These are phyloP conservation scores for Eristalinus aeneus DNA, from an alignment of 2,888 invertebrate species.

Conservation along the genomic window DNA sequence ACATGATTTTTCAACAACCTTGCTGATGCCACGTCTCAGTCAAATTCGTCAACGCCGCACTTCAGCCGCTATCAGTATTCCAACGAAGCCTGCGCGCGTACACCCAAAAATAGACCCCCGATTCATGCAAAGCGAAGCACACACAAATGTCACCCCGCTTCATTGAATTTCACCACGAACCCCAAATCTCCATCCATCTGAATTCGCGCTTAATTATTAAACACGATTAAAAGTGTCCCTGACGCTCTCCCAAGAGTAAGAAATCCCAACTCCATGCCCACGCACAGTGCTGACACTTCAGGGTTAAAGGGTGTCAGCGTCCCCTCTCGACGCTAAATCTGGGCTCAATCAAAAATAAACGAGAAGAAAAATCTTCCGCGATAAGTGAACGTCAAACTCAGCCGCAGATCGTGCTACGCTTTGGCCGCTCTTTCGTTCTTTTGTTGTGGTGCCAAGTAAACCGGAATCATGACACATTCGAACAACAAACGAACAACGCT, in stretches of 20 bases:
- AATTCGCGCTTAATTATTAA: background rate
- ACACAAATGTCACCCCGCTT: background rate
- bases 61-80: background rate
- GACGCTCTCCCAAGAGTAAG: background rate
- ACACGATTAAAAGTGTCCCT: background rate
- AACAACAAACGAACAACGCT: background rate
- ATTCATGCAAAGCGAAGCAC: background rate
- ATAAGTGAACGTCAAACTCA: constrained; percentile 21
- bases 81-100: background rate
- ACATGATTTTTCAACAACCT: background rate
- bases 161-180: background rate
- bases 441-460: constrained; percentile 16
- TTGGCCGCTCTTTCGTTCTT: background rate
- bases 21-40: background rate
- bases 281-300: constrained; percentile 6
- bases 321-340: background rate
- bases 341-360: constrained; percentile 12
- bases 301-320: background rate
- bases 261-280: background rate
- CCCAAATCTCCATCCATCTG: background rate
- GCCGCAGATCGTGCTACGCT: background rate
- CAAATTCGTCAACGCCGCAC: background rate
- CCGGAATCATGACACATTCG: constrained; percentile 41
- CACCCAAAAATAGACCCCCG: background rate
- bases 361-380: constrained; percentile 1